Percentiles rank a stretch among this genome's conserved stretches.
Conservation (phyloP, 2,113 vertebrate genomes). For the Motacilla tschutschensis region DNA sequence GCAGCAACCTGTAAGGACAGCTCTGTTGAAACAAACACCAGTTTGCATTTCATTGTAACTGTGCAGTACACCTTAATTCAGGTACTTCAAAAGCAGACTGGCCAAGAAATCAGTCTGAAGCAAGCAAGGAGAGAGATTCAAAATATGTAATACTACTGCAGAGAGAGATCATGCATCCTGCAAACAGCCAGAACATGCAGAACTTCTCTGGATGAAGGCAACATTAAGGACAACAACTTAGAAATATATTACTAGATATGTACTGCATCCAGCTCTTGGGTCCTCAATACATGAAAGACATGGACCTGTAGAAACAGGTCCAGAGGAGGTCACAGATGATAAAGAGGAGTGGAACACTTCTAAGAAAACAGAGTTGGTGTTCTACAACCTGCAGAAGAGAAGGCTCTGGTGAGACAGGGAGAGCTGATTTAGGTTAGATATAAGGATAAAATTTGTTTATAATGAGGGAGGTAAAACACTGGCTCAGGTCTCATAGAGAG, state of each 20-base stretch:
- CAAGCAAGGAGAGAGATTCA: neutral
- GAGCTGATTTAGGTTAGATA: neutral
- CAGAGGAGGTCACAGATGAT: neutral
- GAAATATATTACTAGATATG: neutral
- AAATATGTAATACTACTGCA: rapidly evolving
- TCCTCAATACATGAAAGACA: neutral
- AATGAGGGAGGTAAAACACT: neutral
- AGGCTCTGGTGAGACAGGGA: neutral
- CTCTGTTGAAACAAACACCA: neutral
- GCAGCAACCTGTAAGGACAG: neutral
- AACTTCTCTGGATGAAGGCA: neutral
- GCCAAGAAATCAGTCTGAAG: neutral
- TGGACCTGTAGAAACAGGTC: neutral
- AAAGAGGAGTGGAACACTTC: neutral
- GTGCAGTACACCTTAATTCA: neutral
- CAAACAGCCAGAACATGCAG: neutral
- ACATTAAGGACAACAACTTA: neutral
- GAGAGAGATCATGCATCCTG: neutral
- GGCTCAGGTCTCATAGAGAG: neutral
- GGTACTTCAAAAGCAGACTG: neutral
- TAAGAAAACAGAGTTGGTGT: neutral
- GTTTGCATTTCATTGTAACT: neutral
- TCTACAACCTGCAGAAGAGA: neutral
- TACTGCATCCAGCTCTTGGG: neutral
- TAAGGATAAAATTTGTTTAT: neutral